A percentile compares a stretch with the other conserved stretches of the same genome.
Evolutionary conservation across 2,888 invertebrate genomes (phyloP).

Genomic region (Caenorhabditis sp.): DNA sequence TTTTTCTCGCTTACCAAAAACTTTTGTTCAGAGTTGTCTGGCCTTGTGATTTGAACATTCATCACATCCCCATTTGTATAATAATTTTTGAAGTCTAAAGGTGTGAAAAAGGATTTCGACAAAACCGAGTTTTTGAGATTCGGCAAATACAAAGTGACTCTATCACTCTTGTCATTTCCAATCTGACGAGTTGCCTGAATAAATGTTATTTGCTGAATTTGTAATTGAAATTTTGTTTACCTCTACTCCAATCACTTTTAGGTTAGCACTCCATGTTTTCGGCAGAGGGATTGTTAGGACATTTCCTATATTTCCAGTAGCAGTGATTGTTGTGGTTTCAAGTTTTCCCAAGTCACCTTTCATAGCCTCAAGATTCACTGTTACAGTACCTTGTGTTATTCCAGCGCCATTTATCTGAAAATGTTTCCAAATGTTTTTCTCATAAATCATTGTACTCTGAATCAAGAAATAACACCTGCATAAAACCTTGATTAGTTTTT

Average conservation of each 20-base stretch:
- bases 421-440: background rate
- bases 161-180: background rate
- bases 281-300: background rate
- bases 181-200: background rate
- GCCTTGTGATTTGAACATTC: background rate
- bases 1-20: background rate
- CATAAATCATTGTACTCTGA: no score
- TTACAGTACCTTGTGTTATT: background rate
- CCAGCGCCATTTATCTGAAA: background rate
- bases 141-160: background rate
- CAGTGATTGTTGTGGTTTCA: background rate
- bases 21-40: background rate
- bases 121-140: background rate
- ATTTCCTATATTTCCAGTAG: background rate
- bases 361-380: background rate
- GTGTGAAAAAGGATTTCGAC: background rate
- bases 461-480: background rate
- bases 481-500: background rate
- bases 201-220: background rate
- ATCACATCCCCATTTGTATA: background rate
- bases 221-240: background rate
- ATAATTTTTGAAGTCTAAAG: background rate
- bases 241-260: background rate
- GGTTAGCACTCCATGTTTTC: background rate
- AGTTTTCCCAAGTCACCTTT: background rate